Conservation (phyloP, 1,140 invertebrate genomes). For the Heliconius melpomene region DNA sequence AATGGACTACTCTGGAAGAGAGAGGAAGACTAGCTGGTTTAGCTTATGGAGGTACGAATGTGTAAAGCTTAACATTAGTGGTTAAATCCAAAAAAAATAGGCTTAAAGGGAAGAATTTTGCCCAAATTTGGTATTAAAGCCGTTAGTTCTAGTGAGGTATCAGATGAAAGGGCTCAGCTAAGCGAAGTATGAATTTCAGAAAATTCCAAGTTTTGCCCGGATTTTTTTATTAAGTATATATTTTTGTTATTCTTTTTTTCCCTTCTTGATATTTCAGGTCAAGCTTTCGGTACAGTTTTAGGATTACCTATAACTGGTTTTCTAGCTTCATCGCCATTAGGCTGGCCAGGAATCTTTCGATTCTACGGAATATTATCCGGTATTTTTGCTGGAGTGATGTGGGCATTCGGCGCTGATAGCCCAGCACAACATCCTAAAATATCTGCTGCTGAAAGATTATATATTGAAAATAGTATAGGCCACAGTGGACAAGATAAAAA, state of each 20-base stretch:
- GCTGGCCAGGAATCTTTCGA: conserved; percentile 82
- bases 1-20: conserved; percentile 87
- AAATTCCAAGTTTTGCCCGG: too few relatives aligned
- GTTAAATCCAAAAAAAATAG: too few relatives aligned
- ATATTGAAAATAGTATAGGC: conserved; percentile 69
- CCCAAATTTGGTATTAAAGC: too few relatives aligned
- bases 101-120: too few relatives aligned
- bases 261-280: conserved; percentile 61
- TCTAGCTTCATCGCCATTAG: conserved; percentile 80
- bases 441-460: conserved; percentile 61
- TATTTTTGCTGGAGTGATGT: conserved; percentile 51
- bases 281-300: conserved; percentile 84
- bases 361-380: conserved; percentile 66
- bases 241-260: neutral
- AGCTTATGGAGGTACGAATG: conserved; percentile 81
- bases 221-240: neutral
- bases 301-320: conserved; percentile 83
- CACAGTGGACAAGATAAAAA: conserved; percentile 39
- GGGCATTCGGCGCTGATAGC: conserved; percentile 58
- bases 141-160: too few relatives aligned
- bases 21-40: conserved; percentile 83
- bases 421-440: conserved; percentile 67
- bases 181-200: too few relatives aligned
- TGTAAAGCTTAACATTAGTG: too few relatives aligned
- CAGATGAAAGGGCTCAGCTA: too few relatives aligned